phyloP scores from a whole-genome alignment of 2,888 invertebrate species.

The Cantharis rustica region DNA sequence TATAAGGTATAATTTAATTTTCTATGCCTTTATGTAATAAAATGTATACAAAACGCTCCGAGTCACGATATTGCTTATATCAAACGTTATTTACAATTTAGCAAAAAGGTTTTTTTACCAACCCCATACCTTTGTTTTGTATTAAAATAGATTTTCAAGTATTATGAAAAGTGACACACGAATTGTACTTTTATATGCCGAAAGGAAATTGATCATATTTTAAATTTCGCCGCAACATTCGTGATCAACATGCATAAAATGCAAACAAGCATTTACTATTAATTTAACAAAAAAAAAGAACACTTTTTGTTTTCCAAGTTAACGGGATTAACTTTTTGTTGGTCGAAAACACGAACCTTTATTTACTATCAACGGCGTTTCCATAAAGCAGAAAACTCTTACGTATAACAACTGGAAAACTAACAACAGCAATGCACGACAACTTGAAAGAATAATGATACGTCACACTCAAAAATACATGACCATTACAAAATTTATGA shows the following conservation, averaged over 20 bases:
- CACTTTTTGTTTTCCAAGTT: conserved; percentile 13
- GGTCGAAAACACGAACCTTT: conserved; percentile 11
- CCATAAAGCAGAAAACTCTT: neutral
- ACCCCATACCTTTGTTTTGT: neutral
- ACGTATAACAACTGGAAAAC: neutral
- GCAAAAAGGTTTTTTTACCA: conserved; percentile 17
- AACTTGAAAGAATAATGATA: neutral
- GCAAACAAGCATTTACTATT: conserved; percentile 12
- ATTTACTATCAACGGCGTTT: neutral
- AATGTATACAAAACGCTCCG: conserved; percentile 21
- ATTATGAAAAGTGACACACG: neutral
- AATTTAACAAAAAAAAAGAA: conserved; percentile 17
- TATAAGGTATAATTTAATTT: conserved; percentile 26
- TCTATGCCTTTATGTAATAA: conserved; percentile 23
- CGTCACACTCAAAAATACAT: neutral
- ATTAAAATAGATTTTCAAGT: neutral
- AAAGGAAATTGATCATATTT: neutral
- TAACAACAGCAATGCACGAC: neutral
- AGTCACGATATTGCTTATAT: conserved; percentile 21
- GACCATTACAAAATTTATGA: neutral
- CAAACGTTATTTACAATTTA: conserved; percentile 23
- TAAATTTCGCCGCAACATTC: neutral
- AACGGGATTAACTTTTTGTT: conserved; percentile 16
- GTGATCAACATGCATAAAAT: conserved; percentile 13
- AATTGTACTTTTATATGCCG: neutral